Conservation (phyloP, 2,888 invertebrate species). For the Erebia epiphron region DNA sequence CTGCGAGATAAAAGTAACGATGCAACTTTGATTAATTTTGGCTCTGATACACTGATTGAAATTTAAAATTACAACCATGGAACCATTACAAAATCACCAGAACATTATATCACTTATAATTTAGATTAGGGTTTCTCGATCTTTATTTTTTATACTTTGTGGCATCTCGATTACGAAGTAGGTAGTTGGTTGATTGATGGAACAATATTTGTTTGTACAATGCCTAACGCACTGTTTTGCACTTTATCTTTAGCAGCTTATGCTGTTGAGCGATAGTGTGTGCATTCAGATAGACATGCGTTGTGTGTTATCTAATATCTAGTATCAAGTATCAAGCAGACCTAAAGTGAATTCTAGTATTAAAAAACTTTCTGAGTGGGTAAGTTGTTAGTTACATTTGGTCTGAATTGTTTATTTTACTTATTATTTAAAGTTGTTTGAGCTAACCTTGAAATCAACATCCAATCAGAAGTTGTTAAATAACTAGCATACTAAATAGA, state of each 20-base stretch:
- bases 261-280: not conserved
- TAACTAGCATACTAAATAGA: conserved; percentile 9
- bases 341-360: not conserved
- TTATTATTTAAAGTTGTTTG: too few relatives aligned
- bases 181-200: not conserved
- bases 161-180: not conserved
- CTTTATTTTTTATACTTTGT: not conserved
- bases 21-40: too few relatives aligned
- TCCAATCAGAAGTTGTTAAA: conserved; percentile 16
- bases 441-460: conserved; percentile 11
- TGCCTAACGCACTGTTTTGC: not conserved
- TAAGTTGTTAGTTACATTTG: not conserved
- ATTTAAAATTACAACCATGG: too few relatives aligned
- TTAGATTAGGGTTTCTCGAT: not conserved
- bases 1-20: too few relatives aligned
- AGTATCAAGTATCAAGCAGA: too few relatives aligned
- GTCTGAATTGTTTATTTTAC: not conserved
- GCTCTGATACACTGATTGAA: too few relatives aligned
- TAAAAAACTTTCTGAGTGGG: not conserved
- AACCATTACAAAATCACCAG: too few relatives aligned
- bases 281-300: not conserved
- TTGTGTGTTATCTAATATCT: not conserved
- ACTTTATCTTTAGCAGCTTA: not conserved
- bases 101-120: not conserved
- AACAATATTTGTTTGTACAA: not conserved